A percentile compares a stretch with the other conserved stretches of the same genome.
These are phyloP conservation scores for Python bivittatus DNA, from an alignment of 2,113 vertebrate genomes.

Conservation along the genomic window DNA sequence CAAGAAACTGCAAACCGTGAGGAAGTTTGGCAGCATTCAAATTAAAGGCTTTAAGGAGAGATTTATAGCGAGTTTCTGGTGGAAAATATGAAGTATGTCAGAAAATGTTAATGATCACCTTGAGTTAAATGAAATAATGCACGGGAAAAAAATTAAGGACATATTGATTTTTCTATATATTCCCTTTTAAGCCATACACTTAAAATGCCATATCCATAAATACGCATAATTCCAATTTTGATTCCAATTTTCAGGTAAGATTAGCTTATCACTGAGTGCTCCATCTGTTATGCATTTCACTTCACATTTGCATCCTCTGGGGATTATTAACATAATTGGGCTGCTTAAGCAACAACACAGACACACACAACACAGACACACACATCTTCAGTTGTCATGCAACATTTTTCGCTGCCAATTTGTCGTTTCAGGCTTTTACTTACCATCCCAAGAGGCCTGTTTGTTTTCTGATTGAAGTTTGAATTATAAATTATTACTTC, in stretches of 20 bases:
- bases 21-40: background rate
- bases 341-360: slow-evolving; percentile 79
- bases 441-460: slow-evolving; percentile 72
- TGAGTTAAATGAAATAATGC: slow-evolving; percentile 50
- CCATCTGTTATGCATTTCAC: slow-evolving; percentile 79
- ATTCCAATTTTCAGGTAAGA: slow-evolving; percentile 82
- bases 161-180: slow-evolving; percentile 68
- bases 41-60: background rate
- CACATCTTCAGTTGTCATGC: slow-evolving; percentile 74
- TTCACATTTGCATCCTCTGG: slow-evolving; percentile 70
- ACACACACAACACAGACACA: slow-evolving; percentile 19
- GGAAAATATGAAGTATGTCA: slow-evolving; percentile 43
- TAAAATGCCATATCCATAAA: slow-evolving; percentile 76
- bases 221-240: slow-evolving; percentile 74
- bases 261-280: slow-evolving; percentile 81
- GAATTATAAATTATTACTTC: slow-evolving; percentile 72
- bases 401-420: slow-evolving; percentile 77
- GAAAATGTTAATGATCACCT: slow-evolving; percentile 48
- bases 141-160: slow-evolving; percentile 31
- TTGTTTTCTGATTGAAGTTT: slow-evolving; percentile 68
- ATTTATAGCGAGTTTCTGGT: background rate
- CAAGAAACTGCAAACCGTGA: background rate
- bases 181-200: slow-evolving; percentile 67
- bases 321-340: slow-evolving; percentile 82
- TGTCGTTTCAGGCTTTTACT: slow-evolving; percentile 81